These are phyloP conservation scores for Anaspis maculata DNA, from an alignment of 2,888 invertebrate species.

Conservation along the genomic window DNA sequence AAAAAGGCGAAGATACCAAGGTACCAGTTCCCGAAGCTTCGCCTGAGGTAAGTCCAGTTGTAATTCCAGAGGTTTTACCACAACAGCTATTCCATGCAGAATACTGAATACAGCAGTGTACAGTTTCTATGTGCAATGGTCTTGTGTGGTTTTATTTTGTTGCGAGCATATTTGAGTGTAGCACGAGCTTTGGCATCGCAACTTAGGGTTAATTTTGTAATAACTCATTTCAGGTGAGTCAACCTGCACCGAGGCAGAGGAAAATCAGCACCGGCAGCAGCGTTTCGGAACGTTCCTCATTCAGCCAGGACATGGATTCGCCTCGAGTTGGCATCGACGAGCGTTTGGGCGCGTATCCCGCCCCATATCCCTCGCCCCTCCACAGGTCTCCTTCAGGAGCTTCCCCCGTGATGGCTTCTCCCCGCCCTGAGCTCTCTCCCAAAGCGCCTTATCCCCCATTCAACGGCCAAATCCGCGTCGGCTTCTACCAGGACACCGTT, in stretches of 20 bases:
- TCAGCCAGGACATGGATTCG: slow-evolving; percentile 69
- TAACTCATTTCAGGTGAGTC: slow-evolving; percentile 18
- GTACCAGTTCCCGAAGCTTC: too few species aligned
- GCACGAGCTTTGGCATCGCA: too few species aligned
- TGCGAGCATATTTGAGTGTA: too few species aligned
- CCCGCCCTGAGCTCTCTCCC: slow-evolving; percentile 59
- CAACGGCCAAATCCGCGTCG: slow-evolving; percentile 78
- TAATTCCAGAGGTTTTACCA: too few species aligned
- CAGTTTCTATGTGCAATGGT: too few species aligned
- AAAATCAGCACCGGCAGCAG: slow-evolving; percentile 74
- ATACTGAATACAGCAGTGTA: too few species aligned
- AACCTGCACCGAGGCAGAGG: slow-evolving; percentile 48
- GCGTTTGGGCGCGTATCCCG: slow-evolving; percentile 53
- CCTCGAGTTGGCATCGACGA: slow-evolving; percentile 57
- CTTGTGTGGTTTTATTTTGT: too few species aligned
- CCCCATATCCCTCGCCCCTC: slow-evolving; percentile 64
- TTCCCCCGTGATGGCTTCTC: slow-evolving; percentile 57
- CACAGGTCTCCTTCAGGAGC: slow-evolving; percentile 62
- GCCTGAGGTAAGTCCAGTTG: too few species aligned
- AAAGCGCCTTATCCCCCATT: slow-evolving; percentile 60
- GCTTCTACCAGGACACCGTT: slow-evolving; percentile 83
- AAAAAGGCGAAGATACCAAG: slow-evolving; percentile 29
- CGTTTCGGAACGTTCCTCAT: slow-evolving; percentile 68
- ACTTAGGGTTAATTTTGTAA: too few species aligned
- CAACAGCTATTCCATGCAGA: too few species aligned